phyloP scores from a whole-genome alignment of 2,797 vertebrate genomes.

The Sebastes dallii region DNA sequence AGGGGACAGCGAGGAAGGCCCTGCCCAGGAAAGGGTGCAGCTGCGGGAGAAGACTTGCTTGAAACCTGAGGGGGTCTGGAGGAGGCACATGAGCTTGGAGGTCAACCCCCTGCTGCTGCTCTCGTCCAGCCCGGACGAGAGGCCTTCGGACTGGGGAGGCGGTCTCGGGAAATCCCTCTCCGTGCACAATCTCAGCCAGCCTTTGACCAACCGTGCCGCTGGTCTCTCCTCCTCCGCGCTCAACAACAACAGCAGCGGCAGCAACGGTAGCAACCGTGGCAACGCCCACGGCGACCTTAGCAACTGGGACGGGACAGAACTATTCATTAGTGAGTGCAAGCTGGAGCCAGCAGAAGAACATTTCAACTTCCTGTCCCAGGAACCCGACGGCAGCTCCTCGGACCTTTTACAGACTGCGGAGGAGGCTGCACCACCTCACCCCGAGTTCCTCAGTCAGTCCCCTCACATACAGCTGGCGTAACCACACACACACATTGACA shows the following conservation, averaged over 20 bases:
- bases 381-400: constrained; percentile 78
- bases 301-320: constrained; percentile 90
- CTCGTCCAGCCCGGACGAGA: constrained; percentile 62
- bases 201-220: constrained; percentile 68
- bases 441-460: constrained; percentile 88
- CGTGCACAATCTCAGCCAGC: constrained; percentile 91
- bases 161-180: constrained; percentile 92
- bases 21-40: constrained; percentile 54
- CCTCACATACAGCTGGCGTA: constrained; percentile 91
- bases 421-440: constrained; percentile 69
- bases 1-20: constrained; percentile 37
- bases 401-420: constrained; percentile 90
- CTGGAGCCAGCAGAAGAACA: constrained; percentile 82
- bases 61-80: constrained; percentile 86
- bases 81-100: constrained; percentile 90
- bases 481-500: constrained; percentile 45
- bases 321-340: constrained; percentile 93
- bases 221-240: constrained; percentile 65
- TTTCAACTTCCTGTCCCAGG: constrained; percentile 83
- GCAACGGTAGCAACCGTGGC: constrained; percentile 74
- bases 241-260: constrained; percentile 69
- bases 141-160: constrained; percentile 80
- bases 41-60: constrained; percentile 73
- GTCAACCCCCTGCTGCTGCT: constrained; percentile 87
- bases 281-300: constrained; percentile 47